Base-by-base conservation (phyloP, 2,888 invertebrate species). In the Rhopalosiphum nymphaeae region DNA sequence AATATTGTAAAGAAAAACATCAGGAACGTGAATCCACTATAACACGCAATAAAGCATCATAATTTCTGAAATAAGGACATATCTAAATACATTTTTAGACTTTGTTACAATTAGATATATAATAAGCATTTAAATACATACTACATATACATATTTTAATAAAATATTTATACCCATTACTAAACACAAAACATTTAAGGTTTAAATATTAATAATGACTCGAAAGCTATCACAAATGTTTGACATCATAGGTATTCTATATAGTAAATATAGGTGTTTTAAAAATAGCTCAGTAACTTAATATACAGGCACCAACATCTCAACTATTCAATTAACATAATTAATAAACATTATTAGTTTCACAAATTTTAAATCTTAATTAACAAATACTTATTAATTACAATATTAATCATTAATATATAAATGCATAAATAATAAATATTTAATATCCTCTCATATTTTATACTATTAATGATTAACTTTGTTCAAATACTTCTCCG, bases 161-260 rank as follows among this genome's bases (percentile, higher is more conserved):
- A 67, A 92, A 92, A 92, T 92, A 87, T 87, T 61, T 92, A 87
- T 92, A 87, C 36, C 89, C 56, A 88, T 89, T 84, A 56, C 46
- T 93, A 85, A 84, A 85, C 25, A 93, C 49, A 90, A 90, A 93
- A 93, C 92, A 92, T 88, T 78, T 78, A 85, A 44, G n/a, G 56
- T 90, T 93, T 93, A 57, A 90, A 89, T 84, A 89, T 56, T 56
- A 90, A 89, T 89, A 93, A 93, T 90, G 93, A 93, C 93, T 93
- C 89, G 57, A 93, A 90, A 93, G 53, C 93, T 85, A 93, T 93
- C 93, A 93, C 93, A 93, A 93, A 89, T 89, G 85, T 89, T 93
- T 93, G 78, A 93, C 67, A 93, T 78, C 36, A 78, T 93, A 89
- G 57, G 56, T 93, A 85, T 90, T 89, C n/a, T 93, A 89, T 93